Evolutionary conservation across 2,888 invertebrate species (phyloP).

Genomic region (Lucinisca nassula): DNA sequence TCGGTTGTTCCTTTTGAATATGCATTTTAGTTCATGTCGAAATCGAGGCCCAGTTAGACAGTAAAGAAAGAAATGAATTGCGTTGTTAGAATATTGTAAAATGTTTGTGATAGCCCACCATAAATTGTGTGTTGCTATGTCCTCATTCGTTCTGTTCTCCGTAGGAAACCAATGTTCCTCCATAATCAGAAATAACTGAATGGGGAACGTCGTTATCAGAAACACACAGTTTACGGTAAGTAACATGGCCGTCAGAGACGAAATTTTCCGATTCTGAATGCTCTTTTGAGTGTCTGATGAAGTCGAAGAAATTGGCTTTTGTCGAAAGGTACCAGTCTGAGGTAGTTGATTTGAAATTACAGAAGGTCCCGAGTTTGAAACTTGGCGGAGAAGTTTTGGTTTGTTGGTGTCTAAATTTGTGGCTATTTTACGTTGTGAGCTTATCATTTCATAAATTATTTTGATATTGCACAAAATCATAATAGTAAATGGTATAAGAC

Average conservation of each 20-base stretch:
- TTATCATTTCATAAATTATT: slow-evolving; percentile 75
- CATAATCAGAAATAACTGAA: slow-evolving; percentile 78
- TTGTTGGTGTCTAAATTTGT: slow-evolving; percentile 26
- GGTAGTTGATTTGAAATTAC: background rate
- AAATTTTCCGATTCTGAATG: slow-evolving; percentile 38
- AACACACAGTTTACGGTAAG: slow-evolving; percentile 78
- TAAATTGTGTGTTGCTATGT: slow-evolving; percentile 70
- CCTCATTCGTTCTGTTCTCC: slow-evolving; percentile 38
- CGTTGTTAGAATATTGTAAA: slow-evolving; percentile 81
- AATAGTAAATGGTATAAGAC: slow-evolving; percentile 76
- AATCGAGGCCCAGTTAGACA: slow-evolving; percentile 80
- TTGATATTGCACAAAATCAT: slow-evolving; percentile 79
- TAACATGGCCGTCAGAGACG: slow-evolving; percentile 76
- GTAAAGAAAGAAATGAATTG: slow-evolving; percentile 81
- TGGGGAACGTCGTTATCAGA: slow-evolving; percentile 78
- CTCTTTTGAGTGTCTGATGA: background rate
- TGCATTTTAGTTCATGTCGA: slow-evolving; percentile 69
- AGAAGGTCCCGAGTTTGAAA: background rate
- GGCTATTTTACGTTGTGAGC: slow-evolving; percentile 59
- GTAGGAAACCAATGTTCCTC: slow-evolving; percentile 70
- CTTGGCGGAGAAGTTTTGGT: background rate
- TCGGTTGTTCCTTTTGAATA: slow-evolving; percentile 56
- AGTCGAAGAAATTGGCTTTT: background rate
- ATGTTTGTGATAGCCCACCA: slow-evolving; percentile 80
- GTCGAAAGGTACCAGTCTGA: background rate